Percentiles rank a stretch among this genome's conserved stretches.
phyloP scores from a whole-genome alignment of 2,888 invertebrate genomes.

The Melangyna quadrimaculata region DNA sequence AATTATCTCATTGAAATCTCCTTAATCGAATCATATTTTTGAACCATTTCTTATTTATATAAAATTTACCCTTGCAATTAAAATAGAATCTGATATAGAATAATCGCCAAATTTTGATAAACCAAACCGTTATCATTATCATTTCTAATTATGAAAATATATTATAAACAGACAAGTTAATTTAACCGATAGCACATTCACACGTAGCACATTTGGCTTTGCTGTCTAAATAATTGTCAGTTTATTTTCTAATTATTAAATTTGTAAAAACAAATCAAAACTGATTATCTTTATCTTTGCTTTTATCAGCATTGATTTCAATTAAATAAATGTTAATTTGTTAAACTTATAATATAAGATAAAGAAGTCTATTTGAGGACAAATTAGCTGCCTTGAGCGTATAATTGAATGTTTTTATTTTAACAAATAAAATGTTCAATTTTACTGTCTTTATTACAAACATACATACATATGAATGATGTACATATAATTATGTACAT shows the following conservation, averaged over 20 bases:
- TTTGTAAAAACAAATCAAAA: slow-evolving; percentile 22
- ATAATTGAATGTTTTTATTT: neutral
- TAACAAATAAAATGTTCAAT: neutral
- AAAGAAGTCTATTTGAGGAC: neutral
- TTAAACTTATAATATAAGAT: neutral
- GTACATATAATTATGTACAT: too few relatives aligned
- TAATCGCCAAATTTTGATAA: neutral
- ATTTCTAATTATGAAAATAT: neutral
- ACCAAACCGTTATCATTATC: neutral
- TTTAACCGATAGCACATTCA: neutral
- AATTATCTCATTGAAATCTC: neutral
- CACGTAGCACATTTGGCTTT: neutral
- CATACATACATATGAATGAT: neutral
- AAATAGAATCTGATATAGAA: neutral
- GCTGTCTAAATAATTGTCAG: slow-evolving; percentile 54
- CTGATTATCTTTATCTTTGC: neutral
- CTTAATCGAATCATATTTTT: neutral
- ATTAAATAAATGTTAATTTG: slow-evolving; percentile 55
- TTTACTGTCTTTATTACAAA: neutral
- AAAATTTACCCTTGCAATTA: neutral
- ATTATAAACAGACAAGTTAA: neutral
- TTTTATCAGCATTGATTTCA: slow-evolving; percentile 33
- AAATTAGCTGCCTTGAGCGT: neutral
- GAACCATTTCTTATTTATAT: neutral
- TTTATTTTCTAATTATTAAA: slow-evolving; percentile 56